Base-by-base conservation (phyloP, 1,140 invertebrate genomes). In the Stenopsyche tienmushanensis region DNA sequence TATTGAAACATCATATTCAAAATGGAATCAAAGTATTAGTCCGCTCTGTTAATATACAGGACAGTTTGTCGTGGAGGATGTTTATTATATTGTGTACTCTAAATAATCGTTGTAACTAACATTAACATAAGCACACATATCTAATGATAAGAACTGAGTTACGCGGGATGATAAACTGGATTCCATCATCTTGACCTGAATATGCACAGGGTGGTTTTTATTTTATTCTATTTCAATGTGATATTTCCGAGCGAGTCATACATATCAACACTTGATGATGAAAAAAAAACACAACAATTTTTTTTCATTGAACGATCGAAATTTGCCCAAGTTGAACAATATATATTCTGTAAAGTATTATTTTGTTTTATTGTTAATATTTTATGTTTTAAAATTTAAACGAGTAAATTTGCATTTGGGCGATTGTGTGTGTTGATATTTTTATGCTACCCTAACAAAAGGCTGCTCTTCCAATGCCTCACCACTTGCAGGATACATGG, bases 401-500 rank as follows among this genome's bases (percentile, higher is more conserved):
- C 24, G 49, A 62, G 49, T 29, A 62, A 45, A 53, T 39, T 68
- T 58, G 54, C 25, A 67, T 62, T 69, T 64, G 68, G 64, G 65
- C 69, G 64, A 64, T 42, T 66, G 67, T 72, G 52, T 68, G 63
- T 64, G 62, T 69, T 64, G 62, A 65, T 81, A 76, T 81, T 78
- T 81, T 81, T 80, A 78, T 81, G 80, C 79, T 80, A 79, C 77
- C 82, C 83, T 84, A 84, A 88, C 84, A 72, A 76, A 90, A 90
- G 88, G 88, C 88, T 87, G 88, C 85, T 92, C 90, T 89, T 88
- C 88, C 85, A 89, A 90, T 86, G 90, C 90, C 86, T 92, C 90
- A 85, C 88, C 88, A 84, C 88, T 91, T 88, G 90, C 92, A 94
- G 91, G 91, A 88, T 93, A 93, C 88, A 92, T 92, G 89, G 91